A percentile compares a stretch with the other conserved stretches of the same genome.
Evolutionary conservation across 2,888 invertebrate species (phyloP).

Genomic region (Chirona hameri): DNA sequence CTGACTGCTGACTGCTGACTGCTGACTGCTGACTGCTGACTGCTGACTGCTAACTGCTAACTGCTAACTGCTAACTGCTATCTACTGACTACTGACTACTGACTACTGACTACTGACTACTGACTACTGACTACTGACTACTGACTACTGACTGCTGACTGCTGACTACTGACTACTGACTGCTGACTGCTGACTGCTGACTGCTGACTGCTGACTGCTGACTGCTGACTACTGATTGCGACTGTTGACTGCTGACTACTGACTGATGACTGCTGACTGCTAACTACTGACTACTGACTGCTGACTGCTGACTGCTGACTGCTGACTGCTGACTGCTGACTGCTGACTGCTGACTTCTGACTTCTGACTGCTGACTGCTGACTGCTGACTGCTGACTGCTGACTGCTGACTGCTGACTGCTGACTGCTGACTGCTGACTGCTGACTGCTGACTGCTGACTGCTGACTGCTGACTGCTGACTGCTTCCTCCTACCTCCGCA

Average conservation of each 20-base stretch:
- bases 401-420: not conserved
- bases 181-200: not conserved
- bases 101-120: not conserved
- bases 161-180: not conserved
- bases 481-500: slow-evolving; percentile 47
- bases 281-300: not conserved
- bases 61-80: not conserved
- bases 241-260: not conserved
- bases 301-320: not conserved
- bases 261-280: not conserved
- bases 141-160: not conserved
- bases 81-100: not conserved
- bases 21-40: not conserved
- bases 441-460: not conserved
- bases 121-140: not conserved
- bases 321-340: not conserved
- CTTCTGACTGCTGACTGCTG: not conserved
- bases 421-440: not conserved
- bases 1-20: not conserved
- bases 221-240: not conserved
- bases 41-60: not conserved
- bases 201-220: not conserved
- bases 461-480: not conserved
- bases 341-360: too few relatives aligned
- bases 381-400: not conserved